Conservation (phyloP, 2,888 invertebrate species). For the Eupeodes latifasciatus region DNA sequence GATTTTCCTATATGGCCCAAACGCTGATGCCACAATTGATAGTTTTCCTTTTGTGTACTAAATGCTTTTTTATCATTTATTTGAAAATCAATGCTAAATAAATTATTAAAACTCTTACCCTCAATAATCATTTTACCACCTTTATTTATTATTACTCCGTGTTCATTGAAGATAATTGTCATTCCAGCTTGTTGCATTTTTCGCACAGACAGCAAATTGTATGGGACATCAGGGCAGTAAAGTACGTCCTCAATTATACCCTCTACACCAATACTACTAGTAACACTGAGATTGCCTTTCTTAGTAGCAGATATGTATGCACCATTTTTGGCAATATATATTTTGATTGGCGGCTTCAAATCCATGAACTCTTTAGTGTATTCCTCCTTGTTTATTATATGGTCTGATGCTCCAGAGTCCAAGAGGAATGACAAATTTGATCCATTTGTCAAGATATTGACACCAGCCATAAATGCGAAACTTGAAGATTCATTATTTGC, state of each 20-base stretch:
- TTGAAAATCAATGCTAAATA: constrained; percentile 59
- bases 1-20: constrained; percentile 58
- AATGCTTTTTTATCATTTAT: constrained; percentile 30
- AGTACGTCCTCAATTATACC: constrained; percentile 37
- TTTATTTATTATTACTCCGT: constrained; percentile 54
- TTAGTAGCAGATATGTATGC: constrained; percentile 73
- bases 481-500: not conserved
- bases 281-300: constrained; percentile 78
- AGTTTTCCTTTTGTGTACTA: constrained; percentile 28
- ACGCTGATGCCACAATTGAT: constrained; percentile 57
- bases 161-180: too few species aligned
- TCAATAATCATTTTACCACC: constrained; percentile 60
- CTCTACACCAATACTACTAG: constrained; percentile 77
- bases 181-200: too few species aligned
- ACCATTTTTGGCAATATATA: constrained; percentile 70
- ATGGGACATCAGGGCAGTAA: not conserved
- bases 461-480: constrained; percentile 50
- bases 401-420: constrained; percentile 59
- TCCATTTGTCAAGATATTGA: not conserved
- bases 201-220: too few species aligned
- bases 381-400: constrained; percentile 65
- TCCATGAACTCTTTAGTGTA: constrained; percentile 38
- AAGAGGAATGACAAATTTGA: constrained; percentile 31
- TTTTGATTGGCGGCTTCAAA: constrained; percentile 67
- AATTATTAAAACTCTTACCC: constrained; percentile 50